A percentile compares a stretch with the other conserved stretches of the same genome.
These are phyloP conservation scores for Vimba vimba DNA, from an alignment of 2,113 vertebrate species.

Conservation along the genomic window DNA sequence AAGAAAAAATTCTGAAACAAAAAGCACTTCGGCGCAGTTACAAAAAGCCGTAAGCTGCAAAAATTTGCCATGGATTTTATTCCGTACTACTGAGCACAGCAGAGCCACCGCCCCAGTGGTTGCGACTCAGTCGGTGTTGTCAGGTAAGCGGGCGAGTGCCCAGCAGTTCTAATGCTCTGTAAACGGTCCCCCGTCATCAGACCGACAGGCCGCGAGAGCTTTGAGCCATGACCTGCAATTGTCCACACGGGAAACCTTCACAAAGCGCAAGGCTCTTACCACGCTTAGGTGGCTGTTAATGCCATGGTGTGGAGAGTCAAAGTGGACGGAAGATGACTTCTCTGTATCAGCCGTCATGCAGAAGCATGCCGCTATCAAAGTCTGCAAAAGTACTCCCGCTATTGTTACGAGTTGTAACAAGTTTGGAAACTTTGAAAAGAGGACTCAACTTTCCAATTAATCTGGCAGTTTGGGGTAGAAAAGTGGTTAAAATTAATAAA, in stretches of 20 bases:
- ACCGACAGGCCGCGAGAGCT: conserved; percentile 24
- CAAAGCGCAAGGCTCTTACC: conserved; percentile 10
- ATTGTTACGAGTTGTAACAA: conserved; percentile 11
- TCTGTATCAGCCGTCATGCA: not conserved
- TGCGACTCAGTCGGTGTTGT: conserved; percentile 9
- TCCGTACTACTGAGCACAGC: conserved; percentile 31
- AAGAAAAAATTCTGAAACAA: not conserved
- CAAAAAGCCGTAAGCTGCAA: not conserved
- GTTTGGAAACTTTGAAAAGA: conserved; percentile 36
- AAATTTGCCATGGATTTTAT: conserved; percentile 19
- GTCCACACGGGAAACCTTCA: conserved; percentile 35
- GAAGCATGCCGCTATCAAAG: not conserved
- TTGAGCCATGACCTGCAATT: conserved; percentile 47
- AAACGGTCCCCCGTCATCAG: conserved; percentile 44
- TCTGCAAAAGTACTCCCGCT: conserved; percentile 13
- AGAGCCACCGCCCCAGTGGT: conserved; percentile 1
- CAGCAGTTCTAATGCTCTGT: conserved; percentile 26
- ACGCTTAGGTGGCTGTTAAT: conserved; percentile 38
- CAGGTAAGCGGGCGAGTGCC: conserved; percentile 30
- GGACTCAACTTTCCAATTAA: conserved; percentile 43
- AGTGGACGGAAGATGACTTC: conserved; percentile 30
- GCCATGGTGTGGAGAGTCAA: conserved; percentile 35
- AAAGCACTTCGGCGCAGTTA: not conserved
- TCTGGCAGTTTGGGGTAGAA: not conserved
- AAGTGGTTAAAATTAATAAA: conserved; percentile 1